phyloP scores from a whole-genome alignment of 2,888 invertebrate species.

The Diachrysia chrysitis region DNA sequence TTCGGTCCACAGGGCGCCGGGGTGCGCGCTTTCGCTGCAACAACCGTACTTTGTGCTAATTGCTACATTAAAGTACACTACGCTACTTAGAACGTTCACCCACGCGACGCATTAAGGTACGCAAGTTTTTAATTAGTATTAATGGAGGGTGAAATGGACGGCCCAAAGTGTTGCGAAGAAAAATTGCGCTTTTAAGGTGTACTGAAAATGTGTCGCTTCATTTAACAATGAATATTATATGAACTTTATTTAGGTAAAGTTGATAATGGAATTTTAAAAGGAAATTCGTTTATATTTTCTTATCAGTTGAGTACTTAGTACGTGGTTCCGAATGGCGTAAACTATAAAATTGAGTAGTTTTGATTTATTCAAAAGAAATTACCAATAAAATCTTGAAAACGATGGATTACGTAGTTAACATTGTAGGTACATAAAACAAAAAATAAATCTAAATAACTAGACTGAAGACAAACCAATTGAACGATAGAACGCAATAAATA shows the following conservation, averaged over 20 bases:
- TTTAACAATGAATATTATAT: constrained; percentile 15
- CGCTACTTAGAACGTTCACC: constrained; percentile 43
- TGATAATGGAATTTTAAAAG: neutral
- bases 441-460: too few species aligned
- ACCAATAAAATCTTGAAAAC: too few species aligned
- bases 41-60: constrained; percentile 55
- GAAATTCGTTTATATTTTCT: neutral
- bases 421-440: too few species aligned
- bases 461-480: too few species aligned
- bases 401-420: too few species aligned
- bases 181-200: constrained; percentile 47
- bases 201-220: constrained; percentile 9
- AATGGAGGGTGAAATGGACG: constrained; percentile 48
- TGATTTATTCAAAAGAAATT: too few species aligned
- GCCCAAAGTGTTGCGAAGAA: constrained; percentile 37
- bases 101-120: constrained; percentile 51
- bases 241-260: neutral
- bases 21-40: constrained; percentile 83
- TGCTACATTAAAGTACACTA: constrained; percentile 46
- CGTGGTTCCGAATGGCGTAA: too few species aligned
- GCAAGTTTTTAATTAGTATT: constrained; percentile 59
- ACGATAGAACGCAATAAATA: too few species aligned
- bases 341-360: too few species aligned
- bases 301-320: neutral
- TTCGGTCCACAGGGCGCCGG: constrained; percentile 74